Evolutionary conservation across 1,140 invertebrate genomes (phyloP), one percentile per base, ranked within the genome.

Genomic region (Contarinia nasturtii): DNA sequence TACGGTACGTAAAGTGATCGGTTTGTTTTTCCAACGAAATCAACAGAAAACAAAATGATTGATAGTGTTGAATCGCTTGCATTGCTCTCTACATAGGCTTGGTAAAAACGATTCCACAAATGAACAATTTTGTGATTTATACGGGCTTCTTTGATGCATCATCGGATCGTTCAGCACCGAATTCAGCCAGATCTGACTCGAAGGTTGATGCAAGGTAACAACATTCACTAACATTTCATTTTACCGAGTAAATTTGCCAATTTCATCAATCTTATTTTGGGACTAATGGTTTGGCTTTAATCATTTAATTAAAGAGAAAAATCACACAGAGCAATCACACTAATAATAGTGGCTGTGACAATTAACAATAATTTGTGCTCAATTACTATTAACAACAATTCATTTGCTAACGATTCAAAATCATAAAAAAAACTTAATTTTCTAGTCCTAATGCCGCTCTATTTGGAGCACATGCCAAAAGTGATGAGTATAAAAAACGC

Each of bases 111-210:
- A 77, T 90, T 54, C 78, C 78, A 10, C 87, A 91, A 60, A 77
- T 81, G 47, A 90, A 91, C 59, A 89, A 90, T 63, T 92, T 87
- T 69, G 86, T 89, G 2, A 74, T 91, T 20, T 92, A 79, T 61
- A 74, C 79, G 52, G 80, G 80, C 51, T 92, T 90, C 63, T 90
- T 92, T 53, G 67, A 70, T 44, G 66, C 73, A 18, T 4, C n/a
- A 27, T 20, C 41, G 18, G 12, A 7, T 7, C 11, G 11, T 12
- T 20, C 37, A 54, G 54, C 45, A 46, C 36, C 7, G 22, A 47
- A 45, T 22, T 22, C 42, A 34, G 22, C 27, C 11, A 19, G 34
- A 20, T 15, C 45, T 33, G 50, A 42, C 48, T 53, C 21, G 49
- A 45, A 53, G 53, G 14, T 40, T 61, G 51, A 55, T 51, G 58